phyloP scores from a whole-genome alignment of 2,797 vertebrate species.

The Hyperoplus lanceolatus region DNA sequence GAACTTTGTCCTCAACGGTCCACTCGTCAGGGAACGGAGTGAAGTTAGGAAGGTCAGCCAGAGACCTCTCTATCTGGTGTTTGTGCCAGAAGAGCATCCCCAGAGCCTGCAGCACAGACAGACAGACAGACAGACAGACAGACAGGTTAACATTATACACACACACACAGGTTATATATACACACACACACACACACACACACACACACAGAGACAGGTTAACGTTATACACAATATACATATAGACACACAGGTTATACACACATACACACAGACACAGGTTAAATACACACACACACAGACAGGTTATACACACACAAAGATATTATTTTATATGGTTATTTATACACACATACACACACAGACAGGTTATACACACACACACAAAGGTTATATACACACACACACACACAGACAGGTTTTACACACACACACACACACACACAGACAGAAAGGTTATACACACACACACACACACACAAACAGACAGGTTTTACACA shows the following conservation, averaged over 20 bases:
- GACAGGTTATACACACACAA: background rate
- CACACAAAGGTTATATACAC: too few species aligned
- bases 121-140: background rate
- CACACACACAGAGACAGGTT: background rate
- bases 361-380: too few species aligned
- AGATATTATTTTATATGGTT: too few species aligned
- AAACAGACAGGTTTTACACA: too few species aligned
- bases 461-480: background rate
- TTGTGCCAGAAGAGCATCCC: slow-evolving; percentile 99
- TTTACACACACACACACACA: background rate
- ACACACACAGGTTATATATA: background rate
- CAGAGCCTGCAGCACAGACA: slow-evolving; percentile 86
- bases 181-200: background rate
- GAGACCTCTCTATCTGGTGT: slow-evolving; percentile 98
- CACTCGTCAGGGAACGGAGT: slow-evolving; percentile 99
- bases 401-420: too few species aligned
- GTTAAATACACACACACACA: background rate
- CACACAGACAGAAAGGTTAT: background rate
- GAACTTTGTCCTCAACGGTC: slow-evolving; percentile 98
- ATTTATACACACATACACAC: too few species aligned
- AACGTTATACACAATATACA: background rate
- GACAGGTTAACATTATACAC: background rate
- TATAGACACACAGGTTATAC: too few species aligned
- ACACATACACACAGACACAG: too few species aligned
- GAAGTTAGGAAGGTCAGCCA: slow-evolving; percentile 97